Evolutionary conservation across 2,113 vertebrate species (phyloP).

Genomic region (Coptodon rendalli): DNA sequence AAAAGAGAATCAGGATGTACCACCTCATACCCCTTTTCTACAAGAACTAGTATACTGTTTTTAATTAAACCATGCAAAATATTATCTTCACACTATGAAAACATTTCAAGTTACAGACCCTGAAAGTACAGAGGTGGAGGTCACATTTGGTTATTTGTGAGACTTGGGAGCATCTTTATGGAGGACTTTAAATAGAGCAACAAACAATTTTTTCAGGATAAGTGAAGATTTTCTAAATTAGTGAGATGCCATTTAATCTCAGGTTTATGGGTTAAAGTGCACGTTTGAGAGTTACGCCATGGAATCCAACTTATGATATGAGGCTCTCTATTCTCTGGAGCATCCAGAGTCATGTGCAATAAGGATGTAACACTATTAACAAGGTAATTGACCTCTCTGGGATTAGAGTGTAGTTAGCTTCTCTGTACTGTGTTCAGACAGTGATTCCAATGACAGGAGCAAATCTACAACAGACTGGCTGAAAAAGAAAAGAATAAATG

Average conservation of each 20-base stretch:
- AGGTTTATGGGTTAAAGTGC: neutral
- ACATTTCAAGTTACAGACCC: neutral
- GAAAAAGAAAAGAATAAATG: neutral
- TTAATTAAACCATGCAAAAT: neutral
- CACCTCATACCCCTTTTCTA: neutral
- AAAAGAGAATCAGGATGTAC: neutral
- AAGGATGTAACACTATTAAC: neutral
- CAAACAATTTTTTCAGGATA: neutral
- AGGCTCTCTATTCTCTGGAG: neutral
- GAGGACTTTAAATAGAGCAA: neutral
- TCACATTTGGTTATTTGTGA: neutral
- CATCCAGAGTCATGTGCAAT: neutral
- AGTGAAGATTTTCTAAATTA: neutral
- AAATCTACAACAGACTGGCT: neutral
- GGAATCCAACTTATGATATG: neutral
- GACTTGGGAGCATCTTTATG: neutral
- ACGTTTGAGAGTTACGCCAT: neutral
- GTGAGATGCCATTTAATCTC: neutral
- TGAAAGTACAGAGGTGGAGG: neutral
- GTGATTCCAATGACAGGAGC: neutral
- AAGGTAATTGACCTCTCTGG: neutral
- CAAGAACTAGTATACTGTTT: neutral
- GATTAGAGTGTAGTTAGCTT: neutral
- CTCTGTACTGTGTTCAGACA: neutral
- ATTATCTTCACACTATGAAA: neutral